These are phyloP conservation scores for Scrobipalpa atriplicella DNA, from an alignment of 2,888 invertebrate genomes.

Conservation along the genomic window DNA sequence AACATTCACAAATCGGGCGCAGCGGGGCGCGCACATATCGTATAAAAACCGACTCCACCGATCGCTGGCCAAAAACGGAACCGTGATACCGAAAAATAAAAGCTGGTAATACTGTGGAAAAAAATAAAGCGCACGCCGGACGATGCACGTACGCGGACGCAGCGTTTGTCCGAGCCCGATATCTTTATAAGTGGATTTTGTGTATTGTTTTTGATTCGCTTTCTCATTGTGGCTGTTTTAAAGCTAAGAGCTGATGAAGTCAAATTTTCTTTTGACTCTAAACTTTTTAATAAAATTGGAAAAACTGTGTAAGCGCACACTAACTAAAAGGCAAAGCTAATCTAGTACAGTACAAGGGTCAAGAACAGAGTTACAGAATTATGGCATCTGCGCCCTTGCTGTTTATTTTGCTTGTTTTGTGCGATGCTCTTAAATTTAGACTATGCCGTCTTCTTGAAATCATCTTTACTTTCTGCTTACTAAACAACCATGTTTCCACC, in stretches of 20 bases:
- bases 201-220: slow-evolving; percentile 30
- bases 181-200: slow-evolving; percentile 55
- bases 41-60: slow-evolving; percentile 76
- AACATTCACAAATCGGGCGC: slow-evolving; percentile 76
- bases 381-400: too few relatives aligned
- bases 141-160: slow-evolving; percentile 46
- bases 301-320: not conserved
- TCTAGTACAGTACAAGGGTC: too few relatives aligned
- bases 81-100: slow-evolving; percentile 82
- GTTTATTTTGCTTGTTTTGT: slow-evolving; percentile 81
- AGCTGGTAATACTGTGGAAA: slow-evolving; percentile 73
- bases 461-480: not conserved
- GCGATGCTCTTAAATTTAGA: too few relatives aligned
- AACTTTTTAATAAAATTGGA: not conserved
- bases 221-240: slow-evolving; percentile 6
- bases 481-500: slow-evolving; percentile 39
- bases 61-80: slow-evolving; percentile 79
- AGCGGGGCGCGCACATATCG: slow-evolving; percentile 66
- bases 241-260: not conserved
- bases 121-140: slow-evolving; percentile 67
- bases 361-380: too few relatives aligned
- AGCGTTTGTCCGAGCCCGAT: slow-evolving; percentile 52
- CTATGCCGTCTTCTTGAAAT: too few relatives aligned
- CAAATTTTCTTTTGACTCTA: not conserved
- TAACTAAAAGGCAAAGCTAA: too few relatives aligned